phyloP scores from a whole-genome alignment of 2,113 vertebrate genomes.

The Xiphophorus hellerii region DNA sequence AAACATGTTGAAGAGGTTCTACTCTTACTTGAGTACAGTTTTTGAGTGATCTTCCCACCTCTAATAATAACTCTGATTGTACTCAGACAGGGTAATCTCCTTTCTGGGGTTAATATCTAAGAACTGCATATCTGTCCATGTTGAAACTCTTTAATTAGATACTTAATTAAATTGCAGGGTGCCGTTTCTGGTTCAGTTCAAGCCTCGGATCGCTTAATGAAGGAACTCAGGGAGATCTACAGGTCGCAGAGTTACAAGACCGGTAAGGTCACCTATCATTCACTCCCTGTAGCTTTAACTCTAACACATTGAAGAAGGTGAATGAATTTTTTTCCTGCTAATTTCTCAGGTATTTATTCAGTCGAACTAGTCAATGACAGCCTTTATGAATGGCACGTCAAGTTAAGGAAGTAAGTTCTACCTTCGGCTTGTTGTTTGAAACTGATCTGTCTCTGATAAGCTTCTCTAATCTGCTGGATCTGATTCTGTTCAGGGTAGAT shows the following conservation, averaged over 20 bases:
- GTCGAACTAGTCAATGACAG: constrained; percentile 97
- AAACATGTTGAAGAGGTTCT: too few species aligned
- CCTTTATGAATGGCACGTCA: constrained; percentile 98
- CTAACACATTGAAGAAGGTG: neutral
- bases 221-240: constrained; percentile 99
- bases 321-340: neutral
- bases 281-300: neutral
- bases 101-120: too few species aligned
- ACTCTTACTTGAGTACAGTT: too few species aligned
- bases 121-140: too few species aligned
- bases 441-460: neutral
- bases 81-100: too few species aligned
- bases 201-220: constrained; percentile 98
- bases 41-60: too few species aligned
- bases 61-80: too few species aligned
- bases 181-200: constrained; percentile 97
- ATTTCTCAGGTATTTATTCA: constrained; percentile 94
- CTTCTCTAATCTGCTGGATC: neutral
- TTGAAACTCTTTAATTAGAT: neutral
- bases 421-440: neutral
- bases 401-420: constrained; percentile 94
- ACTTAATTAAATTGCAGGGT: constrained; percentile 79
- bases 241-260: constrained; percentile 98
- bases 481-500: constrained; percentile 86
- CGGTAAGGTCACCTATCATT: constrained; percentile 72